phyloP scores from a whole-genome alignment of 1,140 invertebrate genomes.

The Sesamia nonagrioides region DNA sequence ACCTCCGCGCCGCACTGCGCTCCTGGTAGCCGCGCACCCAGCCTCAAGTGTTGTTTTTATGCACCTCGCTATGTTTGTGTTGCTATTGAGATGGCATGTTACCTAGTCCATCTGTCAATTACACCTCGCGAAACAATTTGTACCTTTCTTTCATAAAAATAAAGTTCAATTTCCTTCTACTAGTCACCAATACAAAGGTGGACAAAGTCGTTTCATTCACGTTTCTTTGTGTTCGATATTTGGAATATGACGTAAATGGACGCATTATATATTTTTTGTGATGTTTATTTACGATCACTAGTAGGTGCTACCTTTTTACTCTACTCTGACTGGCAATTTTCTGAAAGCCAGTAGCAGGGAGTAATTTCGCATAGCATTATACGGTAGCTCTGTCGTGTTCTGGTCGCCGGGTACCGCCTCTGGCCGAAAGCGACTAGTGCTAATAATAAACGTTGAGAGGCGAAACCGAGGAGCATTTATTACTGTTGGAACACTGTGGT shows the following conservation, averaged over 20 bases:
- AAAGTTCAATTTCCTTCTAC: constrained; percentile 50
- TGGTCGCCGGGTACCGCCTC: constrained; percentile 55
- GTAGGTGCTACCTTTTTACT: constrained; percentile 33
- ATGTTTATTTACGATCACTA: constrained; percentile 42
- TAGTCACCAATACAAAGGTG: constrained; percentile 56
- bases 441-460: constrained; percentile 45
- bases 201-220: constrained; percentile 76
- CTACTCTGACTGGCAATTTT: constrained; percentile 39
- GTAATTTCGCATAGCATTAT: constrained; percentile 49
- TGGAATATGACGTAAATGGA: constrained; percentile 73
- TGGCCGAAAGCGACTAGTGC: constrained; percentile 45
- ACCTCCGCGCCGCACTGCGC: constrained; percentile 67
- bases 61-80: constrained; percentile 73
- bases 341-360: constrained; percentile 35
- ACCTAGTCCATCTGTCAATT: constrained; percentile 56
- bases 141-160: constrained; percentile 28
- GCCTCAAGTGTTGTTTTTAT: constrained; percentile 78
- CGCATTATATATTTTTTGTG: constrained; percentile 51
- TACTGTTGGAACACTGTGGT: constrained; percentile 36
- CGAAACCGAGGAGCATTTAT: constrained; percentile 32
- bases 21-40: constrained; percentile 71
- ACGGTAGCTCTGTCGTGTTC: constrained; percentile 52
- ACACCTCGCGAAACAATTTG: constrained; percentile 42
- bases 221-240: constrained; percentile 70
- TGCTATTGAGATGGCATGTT: constrained; percentile 74